Base-by-base conservation (phyloP, 2,113 vertebrate species). In the Apus apus region DNA sequence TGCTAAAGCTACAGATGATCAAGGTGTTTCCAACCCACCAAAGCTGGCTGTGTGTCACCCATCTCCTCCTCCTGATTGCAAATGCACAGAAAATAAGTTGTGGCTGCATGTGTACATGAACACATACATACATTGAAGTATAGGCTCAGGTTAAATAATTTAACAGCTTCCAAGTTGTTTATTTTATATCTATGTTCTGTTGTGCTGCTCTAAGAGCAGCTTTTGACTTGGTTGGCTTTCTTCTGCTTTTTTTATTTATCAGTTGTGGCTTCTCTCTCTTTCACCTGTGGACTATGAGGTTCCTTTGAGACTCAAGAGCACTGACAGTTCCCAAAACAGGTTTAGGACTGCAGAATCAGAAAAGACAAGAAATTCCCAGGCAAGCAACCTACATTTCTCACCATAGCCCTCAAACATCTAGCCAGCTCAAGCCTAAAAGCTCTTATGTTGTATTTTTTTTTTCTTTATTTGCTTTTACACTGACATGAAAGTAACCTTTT, bases 41-140 rank as follows among this genome's bases (percentile, higher is more conserved):
- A 60, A 75, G 38, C 46, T 45, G 53, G 13, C 51, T 21, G 13
- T 30, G 50, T 43, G 22, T 60, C 46, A 29, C 19, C 36, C 15
- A 32, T 50, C 45, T 50, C 20, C 36, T 18, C 32, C 57, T 61
- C 54, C 70, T 6, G 23, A 50, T 7, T 3, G 26, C 13, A 7
- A 36, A 38, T 19, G 32, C 38, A 60, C 14, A 19, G 34, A 80
- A 58, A 58, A 51, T 25, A 34, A 5, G 34, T 50, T 50, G 50
- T 50, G 46, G 21, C 23, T 40, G 38, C 1, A 2, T 29, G n/a
- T 9, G 8, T 7, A 30, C n/a, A 23, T 9, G 9, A 53, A 82
- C 26, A 26, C 2, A 1, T 16, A 38, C 23, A 9, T 20, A 40
- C 9, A 9, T 0, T 2, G 5, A 53, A 18, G 8, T 48, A 34